Percentiles rank a stretch among this genome's conserved stretches.
phyloP scores from a whole-genome alignment of 2,888 invertebrate species.

The Spialia ferax region DNA sequence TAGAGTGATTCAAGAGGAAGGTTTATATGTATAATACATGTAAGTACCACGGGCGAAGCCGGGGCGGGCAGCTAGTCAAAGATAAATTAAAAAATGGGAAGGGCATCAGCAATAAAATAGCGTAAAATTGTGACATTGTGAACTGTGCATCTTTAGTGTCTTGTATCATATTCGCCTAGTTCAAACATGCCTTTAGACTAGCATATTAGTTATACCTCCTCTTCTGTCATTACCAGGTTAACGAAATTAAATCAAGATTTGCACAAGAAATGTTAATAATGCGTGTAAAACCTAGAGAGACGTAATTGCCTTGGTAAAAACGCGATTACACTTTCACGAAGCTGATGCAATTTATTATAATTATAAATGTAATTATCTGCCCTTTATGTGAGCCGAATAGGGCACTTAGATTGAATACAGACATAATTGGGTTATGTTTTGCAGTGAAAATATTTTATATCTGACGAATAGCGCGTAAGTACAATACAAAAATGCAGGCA shows the following conservation, averaged over 20 bases:
- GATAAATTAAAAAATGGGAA: too few relatives aligned
- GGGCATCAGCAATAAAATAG: too few relatives aligned
- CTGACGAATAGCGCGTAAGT: too few relatives aligned
- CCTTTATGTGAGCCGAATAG: neutral
- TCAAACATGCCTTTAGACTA: neutral
- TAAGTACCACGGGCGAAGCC: too few relatives aligned
- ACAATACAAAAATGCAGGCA: too few relatives aligned
- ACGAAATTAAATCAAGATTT: slow-evolving; percentile 1
- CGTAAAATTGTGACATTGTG: too few relatives aligned
- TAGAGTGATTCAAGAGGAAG: too few relatives aligned
- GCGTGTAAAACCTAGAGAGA: slow-evolving; percentile 5
- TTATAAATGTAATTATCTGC: neutral
- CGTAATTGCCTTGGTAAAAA: slow-evolving; percentile 1
- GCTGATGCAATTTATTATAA: slow-evolving; percentile 4
- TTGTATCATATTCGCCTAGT: neutral
- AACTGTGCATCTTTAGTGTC: too few relatives aligned
- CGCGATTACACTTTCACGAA: neutral
- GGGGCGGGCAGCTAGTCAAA: too few relatives aligned
- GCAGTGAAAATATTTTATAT: neutral
- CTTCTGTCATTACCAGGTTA: neutral
- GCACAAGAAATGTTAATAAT: neutral
- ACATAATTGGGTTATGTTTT: neutral
- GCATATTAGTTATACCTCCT: neutral
- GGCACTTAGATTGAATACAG: neutral
- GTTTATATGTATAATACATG: too few relatives aligned